Conservation (phyloP, 2,113 vertebrate species). For the Aleadryas rufinucha region DNA sequence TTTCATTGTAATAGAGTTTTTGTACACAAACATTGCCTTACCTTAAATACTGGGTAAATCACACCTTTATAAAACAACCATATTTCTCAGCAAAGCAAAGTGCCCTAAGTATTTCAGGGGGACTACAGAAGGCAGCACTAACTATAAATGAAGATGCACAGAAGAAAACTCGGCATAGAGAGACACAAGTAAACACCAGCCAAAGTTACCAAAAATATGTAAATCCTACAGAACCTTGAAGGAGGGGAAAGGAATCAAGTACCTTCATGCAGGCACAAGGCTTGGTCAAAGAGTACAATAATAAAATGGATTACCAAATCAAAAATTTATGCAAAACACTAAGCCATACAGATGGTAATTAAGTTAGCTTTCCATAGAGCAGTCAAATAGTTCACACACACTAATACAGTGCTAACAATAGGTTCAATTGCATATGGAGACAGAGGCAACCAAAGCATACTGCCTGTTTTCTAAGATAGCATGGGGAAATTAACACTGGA, state of each 20-base stretch:
- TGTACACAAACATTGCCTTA: background rate
- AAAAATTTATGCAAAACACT: background rate
- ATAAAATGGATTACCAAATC: background rate
- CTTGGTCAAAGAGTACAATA: background rate
- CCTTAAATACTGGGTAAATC: background rate
- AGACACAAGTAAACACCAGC: background rate
- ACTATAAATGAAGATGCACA: background rate
- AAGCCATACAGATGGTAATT: background rate
- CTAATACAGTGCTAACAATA: background rate
- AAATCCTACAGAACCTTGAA: background rate
- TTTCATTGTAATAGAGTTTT: background rate
- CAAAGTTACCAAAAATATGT: background rate
- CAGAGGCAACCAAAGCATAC: background rate
- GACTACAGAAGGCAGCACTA: background rate
- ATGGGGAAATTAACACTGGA: background rate
- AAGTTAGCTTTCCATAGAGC: background rate
- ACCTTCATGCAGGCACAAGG: background rate
- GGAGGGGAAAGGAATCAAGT: background rate
- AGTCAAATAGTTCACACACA: background rate
- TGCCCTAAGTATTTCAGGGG: accelerated
- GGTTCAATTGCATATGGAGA: background rate
- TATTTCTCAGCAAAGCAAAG: background rate
- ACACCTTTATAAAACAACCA: background rate
- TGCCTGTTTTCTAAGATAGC: background rate
- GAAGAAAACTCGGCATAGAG: background rate